Base-by-base conservation (phyloP, 2,113 vertebrate genomes). In the Nycticebus coucang region DNA sequence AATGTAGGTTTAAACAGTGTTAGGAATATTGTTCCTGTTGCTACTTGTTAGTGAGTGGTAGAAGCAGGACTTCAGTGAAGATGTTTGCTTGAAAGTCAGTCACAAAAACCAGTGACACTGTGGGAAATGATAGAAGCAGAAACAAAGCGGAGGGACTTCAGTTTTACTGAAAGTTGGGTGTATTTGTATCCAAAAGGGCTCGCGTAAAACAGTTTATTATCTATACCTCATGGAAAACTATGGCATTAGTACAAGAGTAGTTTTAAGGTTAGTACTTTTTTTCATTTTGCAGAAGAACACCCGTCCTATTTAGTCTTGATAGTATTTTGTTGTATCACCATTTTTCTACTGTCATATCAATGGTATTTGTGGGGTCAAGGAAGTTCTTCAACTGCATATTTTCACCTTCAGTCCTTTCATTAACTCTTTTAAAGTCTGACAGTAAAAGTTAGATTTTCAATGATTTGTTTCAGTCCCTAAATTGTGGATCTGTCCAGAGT, bases 381-480 rank as follows among this genome's bases (percentile, higher is more conserved):
- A 53, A 84, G 17, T 89, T 96, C 69, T 93, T 85, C 53, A 94
- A n/a, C 2, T 93, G 35, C 22, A 1, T 26, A 4, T 86, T 93
- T 94, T 92, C n/a, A 14, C 82, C 81, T 93, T 88, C 81, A 14
- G 30, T 77, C 28, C 33, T 60, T 83, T 91, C 15, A 21, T 72
- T 66, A 78, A 87, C 33, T 85, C 17, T 75, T 87, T 85, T 41
- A 75, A 82, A 55, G 24, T 86, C 35, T 92, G n/a, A 78, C 13
- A 75, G 64, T 35, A 74, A 90, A 50, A 22, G 59, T 88, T 41
- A 88, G 30, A 60, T 50, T 87, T 75, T 84, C 83, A 60, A 45
- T 60, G 62, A 94, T 74, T 95, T 84, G 19, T 11, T 68, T 33
- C 59, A 87, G 77, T 64, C 50, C 15, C 21, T 45, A 82, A 69